Percentiles rank a stretch among this genome's conserved stretches.
Conservation (phyloP, 1,140 invertebrate genomes). For the Maconellicoccus hirsutus region DNA sequence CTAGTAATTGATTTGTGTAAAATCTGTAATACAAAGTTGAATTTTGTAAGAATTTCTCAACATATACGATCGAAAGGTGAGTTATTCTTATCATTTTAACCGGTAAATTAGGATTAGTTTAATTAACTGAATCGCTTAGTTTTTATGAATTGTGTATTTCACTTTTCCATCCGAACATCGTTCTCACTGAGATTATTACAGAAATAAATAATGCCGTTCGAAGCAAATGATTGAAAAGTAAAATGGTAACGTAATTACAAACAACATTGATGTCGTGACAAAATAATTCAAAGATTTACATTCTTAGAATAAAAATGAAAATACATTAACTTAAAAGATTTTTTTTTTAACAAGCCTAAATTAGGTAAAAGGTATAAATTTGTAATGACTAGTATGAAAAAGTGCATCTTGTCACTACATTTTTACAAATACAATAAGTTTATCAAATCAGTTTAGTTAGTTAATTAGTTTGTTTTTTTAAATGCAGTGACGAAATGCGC, state of each 20-base stretch:
- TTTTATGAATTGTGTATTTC: not conserved
- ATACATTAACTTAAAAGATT: not conserved
- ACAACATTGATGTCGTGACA: slow-evolving; percentile 1
- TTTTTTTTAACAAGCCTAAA: not conserved
- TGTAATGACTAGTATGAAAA: not conserved
- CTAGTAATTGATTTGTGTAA: too few species aligned
- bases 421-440: not conserved
- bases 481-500: not conserved
- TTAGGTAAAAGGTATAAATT: slow-evolving; percentile 6
- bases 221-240: not conserved
- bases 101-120: too few species aligned
- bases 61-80: too few species aligned
- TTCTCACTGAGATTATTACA: not conserved
- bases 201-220: not conserved
- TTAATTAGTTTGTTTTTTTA: too few species aligned
- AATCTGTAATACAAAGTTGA: too few species aligned
- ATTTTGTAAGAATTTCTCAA: too few species aligned
- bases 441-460: too few species aligned
- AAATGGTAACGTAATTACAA: not conserved
- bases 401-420: not conserved
- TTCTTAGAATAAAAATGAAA: not conserved
- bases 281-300: not conserved
- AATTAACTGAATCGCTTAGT: not conserved
- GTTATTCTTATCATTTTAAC: too few species aligned
- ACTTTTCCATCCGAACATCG: not conserved